Percentiles rank a stretch among this genome's conserved stretches.
These are phyloP conservation scores for Callorhinus ursinus DNA, from an alignment of 2,113 vertebrate species.

Conservation along the genomic window DNA sequence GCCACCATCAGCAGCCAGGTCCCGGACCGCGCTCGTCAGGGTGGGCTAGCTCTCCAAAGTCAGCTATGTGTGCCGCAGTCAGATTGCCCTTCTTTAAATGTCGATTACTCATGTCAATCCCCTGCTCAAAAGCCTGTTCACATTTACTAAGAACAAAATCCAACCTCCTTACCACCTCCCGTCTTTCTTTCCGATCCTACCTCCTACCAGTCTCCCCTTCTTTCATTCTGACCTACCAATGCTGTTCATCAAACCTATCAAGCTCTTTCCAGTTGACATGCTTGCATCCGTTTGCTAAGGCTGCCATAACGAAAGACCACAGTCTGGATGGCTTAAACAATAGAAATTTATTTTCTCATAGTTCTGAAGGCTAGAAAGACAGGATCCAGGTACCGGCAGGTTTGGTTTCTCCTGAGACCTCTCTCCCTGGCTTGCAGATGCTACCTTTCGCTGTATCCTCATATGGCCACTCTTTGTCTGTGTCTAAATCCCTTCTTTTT, in stretches of 20 bases:
- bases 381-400: background rate
- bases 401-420: background rate
- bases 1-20: background rate
- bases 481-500: background rate
- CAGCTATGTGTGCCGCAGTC: background rate
- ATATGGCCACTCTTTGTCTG: background rate
- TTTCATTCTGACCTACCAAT: background rate
- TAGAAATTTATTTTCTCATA: background rate
- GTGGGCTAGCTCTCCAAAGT: background rate
- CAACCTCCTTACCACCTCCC: background rate
- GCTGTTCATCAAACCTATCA: background rate
- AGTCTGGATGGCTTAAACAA: background rate
- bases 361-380: background rate
- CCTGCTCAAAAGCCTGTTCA: background rate
- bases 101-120: background rate
- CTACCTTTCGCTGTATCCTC: background rate
- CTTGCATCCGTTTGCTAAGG: background rate
- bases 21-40: fast-evolving
- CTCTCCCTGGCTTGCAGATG: background rate
- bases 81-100: background rate
- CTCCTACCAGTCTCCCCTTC: background rate
- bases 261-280: background rate
- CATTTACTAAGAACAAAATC: background rate
- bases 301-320: background rate
- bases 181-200: background rate